Conservation (phyloP, 2,113 vertebrate species). For the Chamaea fasciata region DNA sequence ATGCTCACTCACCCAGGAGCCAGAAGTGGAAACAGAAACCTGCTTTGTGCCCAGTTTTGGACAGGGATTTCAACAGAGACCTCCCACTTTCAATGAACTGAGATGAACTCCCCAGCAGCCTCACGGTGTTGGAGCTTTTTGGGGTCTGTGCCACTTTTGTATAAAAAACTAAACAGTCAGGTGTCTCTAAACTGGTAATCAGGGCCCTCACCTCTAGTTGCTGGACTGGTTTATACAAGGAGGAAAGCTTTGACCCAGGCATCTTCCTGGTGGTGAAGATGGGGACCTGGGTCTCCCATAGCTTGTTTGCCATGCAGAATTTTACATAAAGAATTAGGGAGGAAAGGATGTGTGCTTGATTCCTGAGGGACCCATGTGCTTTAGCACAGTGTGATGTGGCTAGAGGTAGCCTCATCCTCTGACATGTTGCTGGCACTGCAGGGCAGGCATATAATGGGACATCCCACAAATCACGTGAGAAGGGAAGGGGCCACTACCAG, state of each 20-base stretch:
- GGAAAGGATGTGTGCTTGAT: neutral
- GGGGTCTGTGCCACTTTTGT: neutral
- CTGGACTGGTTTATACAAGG: neutral
- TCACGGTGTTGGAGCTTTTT: accelerated
- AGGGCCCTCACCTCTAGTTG: neutral
- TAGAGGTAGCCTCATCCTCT: neutral
- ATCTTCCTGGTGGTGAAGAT: neutral
- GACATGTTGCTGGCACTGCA: accelerated
- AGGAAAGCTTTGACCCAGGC: neutral
- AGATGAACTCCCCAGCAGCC: neutral
- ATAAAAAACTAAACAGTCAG: neutral
- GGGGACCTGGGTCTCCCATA: neutral
- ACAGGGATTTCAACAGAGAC: neutral
- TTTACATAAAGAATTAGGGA: neutral
- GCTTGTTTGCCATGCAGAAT: neutral
- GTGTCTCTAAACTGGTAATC: neutral
- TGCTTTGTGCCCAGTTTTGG: neutral
- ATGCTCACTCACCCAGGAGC: neutral
- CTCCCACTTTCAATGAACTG: neutral
- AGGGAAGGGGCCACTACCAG: neutral
- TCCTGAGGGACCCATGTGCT: accelerated
- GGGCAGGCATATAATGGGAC: neutral
- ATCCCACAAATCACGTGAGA: accelerated
- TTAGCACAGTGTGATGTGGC: neutral
- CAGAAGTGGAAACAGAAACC: neutral